Percentiles rank a stretch among this genome's conserved stretches.
Evolutionary conservation across 1,140 invertebrate species (phyloP).

Genomic region (Campoletis sonorensis): DNA sequence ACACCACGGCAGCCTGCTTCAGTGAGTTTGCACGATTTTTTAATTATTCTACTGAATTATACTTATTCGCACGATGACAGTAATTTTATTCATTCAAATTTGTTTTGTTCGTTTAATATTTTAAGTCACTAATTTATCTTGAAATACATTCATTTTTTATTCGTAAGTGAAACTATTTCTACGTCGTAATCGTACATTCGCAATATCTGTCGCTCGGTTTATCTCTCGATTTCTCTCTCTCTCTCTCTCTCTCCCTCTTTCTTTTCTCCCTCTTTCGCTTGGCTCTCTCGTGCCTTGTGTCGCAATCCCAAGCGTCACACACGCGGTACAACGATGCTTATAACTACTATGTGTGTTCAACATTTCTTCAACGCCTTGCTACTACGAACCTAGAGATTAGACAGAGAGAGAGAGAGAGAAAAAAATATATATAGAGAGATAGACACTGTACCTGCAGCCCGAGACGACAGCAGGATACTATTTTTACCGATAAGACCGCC

Average conservation of each 20-base stretch:
- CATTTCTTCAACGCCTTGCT: conserved; percentile 1
- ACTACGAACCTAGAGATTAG: conserved; percentile 22
- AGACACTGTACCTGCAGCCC: conserved; percentile 26
- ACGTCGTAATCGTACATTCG: conserved; percentile 4
- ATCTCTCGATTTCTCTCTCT: conserved; percentile 34
- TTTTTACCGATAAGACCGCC: conserved; percentile 47
- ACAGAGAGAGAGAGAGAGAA: background rate
- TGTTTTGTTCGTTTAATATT: background rate
- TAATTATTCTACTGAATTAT: too few species aligned
- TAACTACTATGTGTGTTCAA: background rate
- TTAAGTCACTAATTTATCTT: conserved; percentile 33
- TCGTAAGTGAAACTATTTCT: conserved; percentile 1
- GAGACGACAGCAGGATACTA: conserved; percentile 42
- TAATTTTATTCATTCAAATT: too few species aligned
- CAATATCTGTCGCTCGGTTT: conserved; percentile 9
- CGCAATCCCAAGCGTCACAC: conserved; percentile 18
- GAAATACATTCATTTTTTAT: background rate
- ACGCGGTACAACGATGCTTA: background rate
- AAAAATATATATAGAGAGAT: conserved; percentile 1
- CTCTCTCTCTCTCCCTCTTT: conserved; percentile 47
- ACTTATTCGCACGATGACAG: background rate
- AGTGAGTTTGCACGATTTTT: conserved; percentile 67
- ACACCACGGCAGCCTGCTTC: conserved; percentile 73
- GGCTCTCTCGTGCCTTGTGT: conserved; percentile 7
- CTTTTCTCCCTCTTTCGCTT: conserved; percentile 23